Base-by-base conservation (phyloP, 2,797 vertebrate species). In the Acanthurus leucopareius region DNA sequence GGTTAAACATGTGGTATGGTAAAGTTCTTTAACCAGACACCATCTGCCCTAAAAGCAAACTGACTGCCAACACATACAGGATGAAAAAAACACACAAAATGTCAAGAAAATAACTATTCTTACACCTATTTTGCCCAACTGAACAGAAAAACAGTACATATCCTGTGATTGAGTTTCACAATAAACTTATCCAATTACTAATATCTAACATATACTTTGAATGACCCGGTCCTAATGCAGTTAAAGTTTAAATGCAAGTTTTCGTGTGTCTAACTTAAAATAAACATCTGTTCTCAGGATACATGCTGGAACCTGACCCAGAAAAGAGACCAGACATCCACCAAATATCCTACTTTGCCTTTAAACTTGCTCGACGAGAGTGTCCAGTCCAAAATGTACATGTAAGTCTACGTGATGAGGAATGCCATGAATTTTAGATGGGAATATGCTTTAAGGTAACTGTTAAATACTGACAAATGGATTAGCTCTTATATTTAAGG, bases 281-380 rank as follows among this genome's bases (percentile, higher is more conserved):
- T 25, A 25, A 25, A 25, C 25, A 25, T 25, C 25, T 25, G 25
- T 52, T 86, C 53, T 72, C 89, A 99, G 98, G 98, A 82, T 99
- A 99, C 83, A 99, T 99, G 97, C 96, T 99, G 83, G 98, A 99
- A 88, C 98, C 97, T 80, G 98, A 99, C 86, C 97, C 98, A 19
- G 98, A 99, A 64, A 95, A 94, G 85, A 97, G 98, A 84, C 98
- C 98, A 17, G 98, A 99, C 91, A 97, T 99, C 91, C 98, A 99
- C 93, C 98, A 98, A 91, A 96, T 99, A 73, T 99, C 98, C 76
- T 96, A 98, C 96, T 97, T 99, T 85, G 96, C 98, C 62, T 99
- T 98, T 93, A 99, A 96, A 88, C 88, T 98, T 77, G 92, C 95
- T 52, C 96, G 97, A 91, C 96, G 94, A 91, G 98, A 99, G 17